Conservation (phyloP, 2,888 invertebrate genomes). For the Hesperia comma region DNA sequence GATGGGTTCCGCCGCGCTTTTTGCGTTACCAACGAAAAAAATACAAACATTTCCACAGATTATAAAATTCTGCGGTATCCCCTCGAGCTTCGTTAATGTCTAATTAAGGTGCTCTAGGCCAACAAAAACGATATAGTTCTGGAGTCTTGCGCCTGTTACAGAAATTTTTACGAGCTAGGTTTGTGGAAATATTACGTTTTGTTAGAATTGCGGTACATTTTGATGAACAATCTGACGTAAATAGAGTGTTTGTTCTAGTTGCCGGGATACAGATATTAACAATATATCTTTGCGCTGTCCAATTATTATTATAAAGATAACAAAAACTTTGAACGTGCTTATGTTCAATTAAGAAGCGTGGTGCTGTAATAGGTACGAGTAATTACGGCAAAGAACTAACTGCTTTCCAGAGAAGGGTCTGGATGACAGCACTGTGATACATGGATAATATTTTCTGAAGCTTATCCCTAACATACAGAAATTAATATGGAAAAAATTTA, state of each 20-base stretch:
- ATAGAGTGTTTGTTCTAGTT: not conserved
- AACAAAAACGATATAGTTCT: constrained; percentile 38
- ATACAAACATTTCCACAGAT: constrained; percentile 38
- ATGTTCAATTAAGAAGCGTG: constrained; percentile 18
- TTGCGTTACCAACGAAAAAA: constrained; percentile 34
- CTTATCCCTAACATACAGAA: too few relatives aligned
- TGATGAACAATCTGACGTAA: constrained; percentile 33
- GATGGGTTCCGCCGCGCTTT: constrained; percentile 18
- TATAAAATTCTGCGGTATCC: constrained; percentile 34
- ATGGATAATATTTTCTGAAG: too few relatives aligned
- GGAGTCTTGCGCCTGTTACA: constrained; percentile 33
- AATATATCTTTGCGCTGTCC: constrained; percentile 11
- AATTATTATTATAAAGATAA: constrained; percentile 19
- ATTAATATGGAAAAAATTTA: too few relatives aligned
- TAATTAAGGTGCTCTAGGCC: constrained; percentile 33
- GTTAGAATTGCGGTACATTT: constrained; percentile 33
- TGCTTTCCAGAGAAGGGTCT: not conserved
- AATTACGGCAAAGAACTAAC: not conserved
- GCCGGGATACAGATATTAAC: constrained; percentile 20
- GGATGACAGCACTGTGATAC: too few relatives aligned
- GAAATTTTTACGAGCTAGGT: constrained; percentile 38
- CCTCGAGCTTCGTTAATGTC: constrained; percentile 37
- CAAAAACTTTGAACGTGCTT: constrained; percentile 9
- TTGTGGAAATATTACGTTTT: constrained; percentile 28
- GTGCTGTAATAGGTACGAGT: not conserved